Evolutionary conservation across 2,888 invertebrate species (phyloP), one percentile per base, ranked within the genome.

Genomic region (Koerneria pararmatus): DNA sequence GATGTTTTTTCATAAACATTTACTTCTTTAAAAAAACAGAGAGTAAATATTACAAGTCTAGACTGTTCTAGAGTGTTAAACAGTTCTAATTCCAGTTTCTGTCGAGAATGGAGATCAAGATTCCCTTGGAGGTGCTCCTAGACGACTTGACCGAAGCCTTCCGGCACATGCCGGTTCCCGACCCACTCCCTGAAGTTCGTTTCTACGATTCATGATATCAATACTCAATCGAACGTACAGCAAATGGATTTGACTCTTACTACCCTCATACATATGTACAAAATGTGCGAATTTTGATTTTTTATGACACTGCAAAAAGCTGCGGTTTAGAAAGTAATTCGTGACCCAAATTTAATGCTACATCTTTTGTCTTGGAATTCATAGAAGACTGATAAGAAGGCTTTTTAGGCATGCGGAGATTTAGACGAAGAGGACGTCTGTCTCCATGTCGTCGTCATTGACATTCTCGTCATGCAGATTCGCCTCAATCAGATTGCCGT

Each of bases 401-500:
- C 73, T 0, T 54, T 72, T 3, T 73, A 75, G 6, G 77, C 79
- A 53, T 71, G 73, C 49, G 31, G 27, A 11, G 78, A 78, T 60
- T 64, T 78, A 61, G 78, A 78, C 53, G 76, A 77, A 3, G 77
- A 80, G 60, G 74, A 76, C 22, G 79, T 78, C 46, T 78, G 80
- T 29, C 71, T 95, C 82, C 95, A 93, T 84, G 92, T 95, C 74
- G 88, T 95, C 48, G 95, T 97, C 93, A 86, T 97, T 71, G 97
- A 98, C 83, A 90, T 95, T 75, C 86, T 95, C 58, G 86, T 95
- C 19, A 94, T 94, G 86, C 97, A 98, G 88, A 89, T 92, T 88
- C 91, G 92, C 82, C 86, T 93, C 19, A 92, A 92, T 84, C 90
- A 91, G 77, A 88, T 91, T n/a, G 90, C 90, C 75, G 88, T 88